Evolutionary conservation across 2,113 vertebrate genomes (phyloP), one percentile per base, ranked within the genome.

Genomic region (Pteruthius melanotis): DNA sequence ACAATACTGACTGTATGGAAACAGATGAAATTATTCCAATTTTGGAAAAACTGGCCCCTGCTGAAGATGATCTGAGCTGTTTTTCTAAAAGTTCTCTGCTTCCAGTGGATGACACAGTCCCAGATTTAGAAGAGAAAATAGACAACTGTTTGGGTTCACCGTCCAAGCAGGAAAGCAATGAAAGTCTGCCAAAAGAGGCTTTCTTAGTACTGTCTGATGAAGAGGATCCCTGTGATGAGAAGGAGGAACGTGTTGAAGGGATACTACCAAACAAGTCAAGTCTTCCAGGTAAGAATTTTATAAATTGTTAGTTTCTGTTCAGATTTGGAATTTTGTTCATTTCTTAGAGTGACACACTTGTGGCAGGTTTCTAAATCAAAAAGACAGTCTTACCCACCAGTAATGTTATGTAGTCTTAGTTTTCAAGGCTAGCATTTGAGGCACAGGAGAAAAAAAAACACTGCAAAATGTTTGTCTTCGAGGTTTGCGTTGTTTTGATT

Each of bases 121-220:
- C 96, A 63, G 97, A 98, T 94, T 93, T 98, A 83, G 98, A 98
- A 88, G 98, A 98, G 63, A 98, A 98, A 85, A 96, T 95, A 66
- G 98, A 98, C 75, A 86, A 30, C 54, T 97, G 94, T 91, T 95
- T 98, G 90, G 96, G 97, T 89, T 98, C 98, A 52, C 98, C 98
- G 78, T 98, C 96, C 39, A 98, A 98, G 95, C 98, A 98, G 84
- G 98, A 98, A 91, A 98, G 95, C 87, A 98, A 56, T 91, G 98
- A 98, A 96, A 98, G 92, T 94, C 97, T 98, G 61, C 98, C 98
- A 37, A 98, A 98, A 94, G 98, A 98, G 94, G 98, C 98, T 53
- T 99, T 98, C 95, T 96, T 99, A 77, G 98, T 98, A 13, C 95
- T 98, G 35, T 98, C 98, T 81, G 98, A 99, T 97, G 98, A 98